Evolutionary conservation across 2,113 vertebrate species (phyloP).

Genomic region (Hemichromis elongatus): DNA sequence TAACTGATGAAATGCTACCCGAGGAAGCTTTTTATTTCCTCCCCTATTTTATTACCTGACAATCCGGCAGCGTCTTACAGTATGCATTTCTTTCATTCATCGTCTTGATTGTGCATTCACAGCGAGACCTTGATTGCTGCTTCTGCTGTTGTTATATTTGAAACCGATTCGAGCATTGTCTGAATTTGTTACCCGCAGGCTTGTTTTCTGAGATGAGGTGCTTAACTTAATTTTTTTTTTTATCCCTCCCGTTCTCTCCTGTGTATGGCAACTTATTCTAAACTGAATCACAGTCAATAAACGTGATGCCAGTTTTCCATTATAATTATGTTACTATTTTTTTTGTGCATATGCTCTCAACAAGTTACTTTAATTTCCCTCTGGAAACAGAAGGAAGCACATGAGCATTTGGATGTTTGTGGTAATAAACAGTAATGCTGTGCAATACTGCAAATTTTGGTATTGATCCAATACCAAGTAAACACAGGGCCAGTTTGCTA

Average conservation of each 20-base stretch:
- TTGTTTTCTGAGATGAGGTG: background rate
- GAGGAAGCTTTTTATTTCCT: slow-evolving; percentile 7
- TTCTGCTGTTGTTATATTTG: slow-evolving; percentile 7
- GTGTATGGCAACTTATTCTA: background rate
- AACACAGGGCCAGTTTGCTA: background rate
- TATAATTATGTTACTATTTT: slow-evolving; percentile 15
- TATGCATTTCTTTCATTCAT: slow-evolving; percentile 11
- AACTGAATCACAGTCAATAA: slow-evolving; percentile 14
- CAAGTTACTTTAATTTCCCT: slow-evolving; percentile 5
- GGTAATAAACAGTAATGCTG: background rate
- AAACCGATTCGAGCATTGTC: background rate
- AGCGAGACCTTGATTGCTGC: background rate
- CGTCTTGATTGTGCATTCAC: slow-evolving; percentile 5
- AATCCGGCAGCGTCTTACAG: background rate
- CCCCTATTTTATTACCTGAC: slow-evolving; percentile 28
- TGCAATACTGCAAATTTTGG: background rate
- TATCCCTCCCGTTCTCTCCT: background rate
- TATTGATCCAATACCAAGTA: background rate
- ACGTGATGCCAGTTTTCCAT: background rate
- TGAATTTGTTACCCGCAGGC: slow-evolving; percentile 6
- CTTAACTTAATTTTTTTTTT: background rate
- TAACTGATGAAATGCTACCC: slow-evolving; percentile 28
- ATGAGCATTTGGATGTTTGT: background rate
- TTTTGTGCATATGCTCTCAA: background rate
- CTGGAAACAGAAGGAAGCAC: background rate